Base-by-base conservation (phyloP, 23 tunicate genomes). In the Botrylloides violaceus region DNA sequence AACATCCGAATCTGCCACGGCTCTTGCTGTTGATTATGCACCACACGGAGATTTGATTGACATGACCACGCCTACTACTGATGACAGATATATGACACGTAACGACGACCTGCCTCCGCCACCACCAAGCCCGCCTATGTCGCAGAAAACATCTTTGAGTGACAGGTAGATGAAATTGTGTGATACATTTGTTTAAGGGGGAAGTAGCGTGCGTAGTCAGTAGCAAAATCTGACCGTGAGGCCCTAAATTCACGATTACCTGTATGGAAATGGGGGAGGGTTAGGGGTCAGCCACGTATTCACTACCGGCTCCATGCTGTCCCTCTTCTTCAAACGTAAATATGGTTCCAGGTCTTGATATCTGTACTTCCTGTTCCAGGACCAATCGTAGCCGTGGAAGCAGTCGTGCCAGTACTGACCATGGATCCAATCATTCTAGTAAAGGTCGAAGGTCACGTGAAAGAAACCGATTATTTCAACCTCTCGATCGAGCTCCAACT, bases 131-230 rank as follows among this genome's bases (percentile, higher is more conserved):
- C 75, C 94, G 4, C 82, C 82, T n/a, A 57, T 79, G 34, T 79
- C 84, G 0, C 77, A 79, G 59, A 63, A 71, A 65, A 84, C 92
- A 0, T 82, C 77, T 24, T 29, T 79, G 26, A 84, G 92, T 39
- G 92, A 84, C 70, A 79, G 94, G 94, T 85, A 38, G 71, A 22
- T 22, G 34, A n/a, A n/a, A n/a, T n/a, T n/a, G n/a, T n/a, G n/a
- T n/a, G n/a, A n/a, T n/a, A n/a, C n/a, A n/a, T n/a, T n/a, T n/a
- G n/a, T n/a, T n/a, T n/a, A n/a, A n/a, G n/a, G n/a, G n/a, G n/a
- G n/a, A n/a, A n/a, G n/a, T n/a, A n/a, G n/a, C n/a, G n/a, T n/a
- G n/a, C n/a, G n/a, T n/a, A n/a, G n/a, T n/a, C n/a, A n/a, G n/a
- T n/a, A n/a, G n/a, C n/a, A n/a, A n/a, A n/a, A n/a, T n/a, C n/a